Base-by-base conservation (phyloP, 2,888 invertebrate species). In the Ctena decussata region DNA sequence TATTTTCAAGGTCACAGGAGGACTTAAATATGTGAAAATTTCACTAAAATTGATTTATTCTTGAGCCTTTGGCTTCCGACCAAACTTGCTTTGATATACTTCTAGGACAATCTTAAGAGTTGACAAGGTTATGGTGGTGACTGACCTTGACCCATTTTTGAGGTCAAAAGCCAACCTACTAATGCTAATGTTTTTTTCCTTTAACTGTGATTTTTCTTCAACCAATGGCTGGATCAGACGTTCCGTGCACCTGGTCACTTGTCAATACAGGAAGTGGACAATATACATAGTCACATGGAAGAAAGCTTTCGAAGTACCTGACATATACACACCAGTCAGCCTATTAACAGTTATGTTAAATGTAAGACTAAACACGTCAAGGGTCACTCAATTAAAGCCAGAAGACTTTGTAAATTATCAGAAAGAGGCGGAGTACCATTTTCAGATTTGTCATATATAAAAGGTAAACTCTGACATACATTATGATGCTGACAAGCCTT, bases 211-310 rank as follows among this genome's bases (percentile, higher is more conserved):
- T n/a, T n/a, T n/a, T n/a, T n/a, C n/a, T n/a, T n/a, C n/a, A n/a
- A n/a, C n/a, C n/a, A n/a, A n/a, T n/a, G n/a, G n/a, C n/a, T n/a
- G n/a, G n/a, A n/a, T n/a, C 82, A 82, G 60, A 82, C 65, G 49
- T 82, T 60, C 71, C 37, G 78, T 11, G 60, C 78, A 39, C 83
- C 78, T 12, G 83, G 83, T 8, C 65, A 79, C 30, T 79, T 60
- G 0, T 44, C 37, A 1, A 84, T 84, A 21, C 79, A 84, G n/a
- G 84, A 85, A 46, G 85, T 89, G 0, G 86, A 89, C 49, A 80
- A 76, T 78, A 76, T 84, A 2, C 80, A n/a, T n/a, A 80, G 84
- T 57, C 74, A 77, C n/a, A 75, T 84, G n/a, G 84, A 86, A 72
- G n/a, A 85, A 84, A 70, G 46, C 70, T 32, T 35, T 85, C 35